Evolutionary conservation across 2,113 vertebrate genomes (phyloP), one percentile per base, ranked within the genome.

Genomic region (Phasianus colchicus): DNA sequence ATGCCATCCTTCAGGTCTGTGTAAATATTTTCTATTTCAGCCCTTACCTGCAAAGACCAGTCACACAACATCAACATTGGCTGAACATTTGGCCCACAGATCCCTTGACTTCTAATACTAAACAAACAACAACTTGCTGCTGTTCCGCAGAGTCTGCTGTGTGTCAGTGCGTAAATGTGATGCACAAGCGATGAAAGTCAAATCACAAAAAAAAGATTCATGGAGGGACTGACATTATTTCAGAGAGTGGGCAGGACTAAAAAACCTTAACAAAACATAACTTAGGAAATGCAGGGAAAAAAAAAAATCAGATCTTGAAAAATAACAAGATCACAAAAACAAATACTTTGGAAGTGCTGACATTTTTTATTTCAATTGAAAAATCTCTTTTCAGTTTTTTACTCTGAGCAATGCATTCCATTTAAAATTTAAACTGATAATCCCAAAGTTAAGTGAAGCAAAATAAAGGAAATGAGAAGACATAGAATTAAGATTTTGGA

Each of bases 1-100:
- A 97, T 96, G 19, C 99, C 99, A 20, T 98, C 98, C 50, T 98
- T 97, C 91, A 99, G 97, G 69, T 99, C 98, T 4, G 88, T 96
- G 95, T 98, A 99, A 71, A 99, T 96, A 10, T 99, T 98, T 14
- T 93, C 96, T 96, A 99, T 95, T 77, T 94, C 93, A 50, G 97
- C 14, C 1, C 55, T 92, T 32, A 97, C 98, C 98, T 99, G 97
- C 9, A 30, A 86, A 95, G 77, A 83, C 9, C 58, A 89, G 74
- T 15, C n/a, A 79, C 22, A 36, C 30, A 47, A 47, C 11, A 71
- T 19, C 36, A 57, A n/a, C 38, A 19, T 9, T 24, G 27, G 24
- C 10, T 86, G 32, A 65, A 79, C 6, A 2, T 14, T 19, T 69
- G 76, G 64, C 36, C 34, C 36, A 48, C 15, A 54, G 50, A 82